Percentiles rank a stretch among this genome's conserved stretches.
Conservation (phyloP, 2,888 invertebrate species). For the Tricholauxania praeusta region DNA sequence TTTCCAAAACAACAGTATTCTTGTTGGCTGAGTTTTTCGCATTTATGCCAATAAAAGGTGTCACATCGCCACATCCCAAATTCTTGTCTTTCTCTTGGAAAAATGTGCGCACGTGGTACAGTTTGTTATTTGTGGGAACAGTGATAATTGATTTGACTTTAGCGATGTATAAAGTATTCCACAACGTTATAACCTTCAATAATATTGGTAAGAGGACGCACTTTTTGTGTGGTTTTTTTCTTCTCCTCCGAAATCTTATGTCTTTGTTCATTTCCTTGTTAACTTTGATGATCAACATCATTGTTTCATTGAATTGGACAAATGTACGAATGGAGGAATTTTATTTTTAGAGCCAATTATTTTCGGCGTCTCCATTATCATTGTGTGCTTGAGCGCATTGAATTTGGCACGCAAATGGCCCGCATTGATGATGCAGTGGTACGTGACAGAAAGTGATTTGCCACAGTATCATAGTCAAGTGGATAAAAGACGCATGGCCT, state of each 20-base stretch:
- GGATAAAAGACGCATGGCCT: constrained; percentile 61
- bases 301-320: no score
- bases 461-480: constrained; percentile 57
- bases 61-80: constrained; percentile 67
- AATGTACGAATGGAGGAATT: no score
- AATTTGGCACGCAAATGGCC: constrained; percentile 71
- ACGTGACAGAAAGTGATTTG: constrained; percentile 68
- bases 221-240: background rate
- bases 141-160: constrained; percentile 51
- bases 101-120: constrained; percentile 57
- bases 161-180: constrained; percentile 54
- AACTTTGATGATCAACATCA: no score
- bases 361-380: constrained; percentile 58
- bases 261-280: background rate
- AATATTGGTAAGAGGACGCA: constrained; percentile 54
- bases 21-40: constrained; percentile 70
- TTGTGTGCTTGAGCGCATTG: constrained; percentile 63
- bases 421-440: constrained; percentile 68
- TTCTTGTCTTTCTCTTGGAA: constrained; percentile 65
- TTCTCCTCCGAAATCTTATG: background rate
- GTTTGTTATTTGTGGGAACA: constrained; percentile 51
- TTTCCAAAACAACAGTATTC: constrained; percentile 54
- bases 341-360: constrained; percentile 58
- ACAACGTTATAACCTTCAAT: constrained; percentile 57
- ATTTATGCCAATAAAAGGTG: constrained; percentile 70